Evolutionary conservation across 2,888 invertebrate species (phyloP), one percentile per base, ranked within the genome.

Genomic region (Phymatocera aterrima): DNA sequence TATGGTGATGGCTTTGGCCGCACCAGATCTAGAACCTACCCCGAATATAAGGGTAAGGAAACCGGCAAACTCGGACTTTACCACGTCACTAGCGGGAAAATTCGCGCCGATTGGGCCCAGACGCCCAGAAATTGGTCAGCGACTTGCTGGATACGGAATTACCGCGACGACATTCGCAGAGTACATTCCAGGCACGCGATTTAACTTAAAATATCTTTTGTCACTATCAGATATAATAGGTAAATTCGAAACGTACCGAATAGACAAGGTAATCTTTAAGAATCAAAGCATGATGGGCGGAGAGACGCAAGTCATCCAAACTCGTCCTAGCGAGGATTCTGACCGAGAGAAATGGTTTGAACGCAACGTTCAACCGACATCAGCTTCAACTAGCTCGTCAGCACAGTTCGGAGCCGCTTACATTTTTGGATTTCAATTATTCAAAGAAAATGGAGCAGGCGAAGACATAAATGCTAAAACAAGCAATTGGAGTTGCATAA

Each of bases 1-100:
- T 75, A 85, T 88, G 84, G 81, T 86, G 2, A 88, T 88, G 87
- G 87, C 87, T 24, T 78, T 86, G 10, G 86, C 88, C 21, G 64
- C 82, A 40, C 28, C 61, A 18, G 84, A 79, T 3, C 77, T 72
- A 0, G 85, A 88, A 81, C 87, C 87, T 46, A 74, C 68, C 21
- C 86, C 85, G 68, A 86, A 88, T 82, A 87, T 88, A 79, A 70
- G 78, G 8, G 77, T 87, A 3, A 81, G 77, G 46, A 83, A 74
- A 28, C 87, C 87, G 77, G 64, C 74, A 28, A 18, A 77, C n/a
- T 68, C 84, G 1, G 54, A 31, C 15, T 77, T 82, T 6, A 85
- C 85, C 15, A 37, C 65, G 6, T 84, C 84, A 72, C 61, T 87
- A n/a, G 79, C 83, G 2, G 84, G 86, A 48, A 82, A 83, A 8